Evolutionary conservation across 2,113 vertebrate species (phyloP).

Genomic region (Neodon shergylaensis): DNA sequence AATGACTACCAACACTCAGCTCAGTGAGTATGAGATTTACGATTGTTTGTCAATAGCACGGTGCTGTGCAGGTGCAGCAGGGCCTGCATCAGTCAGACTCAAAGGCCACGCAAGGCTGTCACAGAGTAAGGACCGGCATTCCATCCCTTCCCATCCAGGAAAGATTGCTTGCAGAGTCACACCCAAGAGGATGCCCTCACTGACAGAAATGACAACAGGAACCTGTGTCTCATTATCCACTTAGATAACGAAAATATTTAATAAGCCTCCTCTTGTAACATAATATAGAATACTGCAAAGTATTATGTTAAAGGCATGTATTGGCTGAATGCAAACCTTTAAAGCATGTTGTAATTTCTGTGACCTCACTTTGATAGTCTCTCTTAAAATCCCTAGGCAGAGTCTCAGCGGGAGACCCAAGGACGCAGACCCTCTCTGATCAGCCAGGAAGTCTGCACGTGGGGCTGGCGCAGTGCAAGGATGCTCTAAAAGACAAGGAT

Average conservation of each 20-base stretch:
- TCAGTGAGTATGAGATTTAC: not conserved
- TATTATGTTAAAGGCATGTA: not conserved
- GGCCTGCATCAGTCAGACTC: not conserved
- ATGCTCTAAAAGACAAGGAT: not conserved
- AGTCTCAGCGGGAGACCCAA: not conserved
- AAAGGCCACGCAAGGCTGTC: not conserved
- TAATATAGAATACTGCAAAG: not conserved
- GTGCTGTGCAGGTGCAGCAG: not conserved
- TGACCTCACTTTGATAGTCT: constrained; percentile 2
- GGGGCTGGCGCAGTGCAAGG: not conserved
- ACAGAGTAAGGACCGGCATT: not conserved
- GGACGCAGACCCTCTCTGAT: not conserved
- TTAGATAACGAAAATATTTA: not conserved
- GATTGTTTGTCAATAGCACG: not conserved
- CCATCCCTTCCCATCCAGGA: not conserved
- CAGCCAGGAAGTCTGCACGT: not conserved
- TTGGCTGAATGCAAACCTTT: constrained; percentile 40
- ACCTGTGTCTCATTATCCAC: not conserved
- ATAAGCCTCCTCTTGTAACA: not conserved
- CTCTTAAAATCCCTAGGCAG: not conserved
- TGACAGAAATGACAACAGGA: not conserved
- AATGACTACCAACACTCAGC: not conserved
- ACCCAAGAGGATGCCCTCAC: not conserved
- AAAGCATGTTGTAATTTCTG: not conserved
- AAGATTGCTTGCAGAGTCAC: not conserved